Evolutionary conservation across 2,888 invertebrate species (phyloP).

Genomic region (Polyploca ridens): DNA sequence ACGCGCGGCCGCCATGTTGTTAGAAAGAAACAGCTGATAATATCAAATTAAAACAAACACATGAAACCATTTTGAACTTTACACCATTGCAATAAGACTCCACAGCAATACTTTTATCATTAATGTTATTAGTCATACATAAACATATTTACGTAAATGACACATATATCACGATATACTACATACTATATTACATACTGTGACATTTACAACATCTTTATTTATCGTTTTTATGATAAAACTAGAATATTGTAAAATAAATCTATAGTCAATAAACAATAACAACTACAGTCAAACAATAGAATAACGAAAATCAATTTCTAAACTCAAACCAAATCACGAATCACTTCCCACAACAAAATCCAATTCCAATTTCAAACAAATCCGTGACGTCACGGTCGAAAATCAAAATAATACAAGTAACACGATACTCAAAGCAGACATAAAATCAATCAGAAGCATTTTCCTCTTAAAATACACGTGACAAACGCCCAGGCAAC

Average conservation of each 20-base stretch:
- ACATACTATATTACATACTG: slow-evolving; percentile 1
- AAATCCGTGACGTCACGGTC: slow-evolving; percentile 45
- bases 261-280: not conserved
- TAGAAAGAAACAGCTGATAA: slow-evolving; percentile 54
- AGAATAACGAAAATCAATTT: slow-evolving; percentile 13
- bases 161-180: slow-evolving; percentile 20
- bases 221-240: not conserved
- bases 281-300: not conserved
- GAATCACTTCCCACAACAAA: slow-evolving; percentile 15
- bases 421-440: slow-evolving; percentile 43
- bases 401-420: slow-evolving; percentile 51
- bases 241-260: not conserved
- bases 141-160: slow-evolving; percentile 11
- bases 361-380: slow-evolving; percentile 34
- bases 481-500: slow-evolving; percentile 19
- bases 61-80: slow-evolving; percentile 44
- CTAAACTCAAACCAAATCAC: slow-evolving; percentile 21
- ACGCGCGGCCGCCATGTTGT: slow-evolving; percentile 36
- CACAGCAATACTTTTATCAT: slow-evolving; percentile 27
- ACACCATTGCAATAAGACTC: slow-evolving; percentile 40
- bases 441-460: slow-evolving; percentile 31
- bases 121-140: slow-evolving; percentile 11
- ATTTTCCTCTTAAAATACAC: slow-evolving; percentile 22
- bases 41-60: slow-evolving; percentile 31
- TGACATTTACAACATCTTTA: not conserved